Evolutionary conservation across 2,113 vertebrate species (phyloP), one percentile per base, ranked within the genome.

Genomic region (Irena cyanogastra): DNA sequence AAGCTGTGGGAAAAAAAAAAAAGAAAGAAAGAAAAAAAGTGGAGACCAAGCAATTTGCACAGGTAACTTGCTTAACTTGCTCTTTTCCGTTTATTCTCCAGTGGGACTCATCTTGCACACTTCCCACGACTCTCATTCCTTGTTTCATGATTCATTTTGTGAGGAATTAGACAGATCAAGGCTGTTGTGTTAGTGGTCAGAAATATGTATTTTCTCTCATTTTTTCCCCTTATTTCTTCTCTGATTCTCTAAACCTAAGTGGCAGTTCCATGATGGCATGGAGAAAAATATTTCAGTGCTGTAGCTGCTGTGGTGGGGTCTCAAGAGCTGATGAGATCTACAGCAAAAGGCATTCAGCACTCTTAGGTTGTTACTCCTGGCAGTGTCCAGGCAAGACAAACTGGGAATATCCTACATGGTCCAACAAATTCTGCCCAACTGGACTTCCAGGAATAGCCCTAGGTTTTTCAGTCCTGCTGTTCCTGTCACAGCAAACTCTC

Each of bases 1-100:
- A 53, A 98, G 98, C 98, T 98, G 94, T 61, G 21, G 50, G 64
- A 54, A 59, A 37, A 24, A 74, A 13, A 18, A 11, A 1, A 22
- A 23, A 35, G 13, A 42, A 18, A 10, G 44, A 17, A 28, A 54
- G 16, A n/a, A 18, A 31, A 19, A 22, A 9, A 30, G 41, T 49
- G 31, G 22, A 52, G 53, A 64, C 8, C 8, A 39, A 83, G 50
- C 18, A 83, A 69, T 24, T 23, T 56, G 33, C 59, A n/a, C 28
- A 64, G n/a, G 16, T 76, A 87, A 76, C 9, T 37, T 54, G 24
- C 9, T 44, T 76, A 87, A 76, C 9, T 37, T 54, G 24, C 9
- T 44, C 5, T 23, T 76, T 71, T 39, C n/a, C 7, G 9, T 60
- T 30, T 41, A 23, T 80, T 42, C 44, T 69, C 69, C 16, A 52